Evolutionary conservation across 1,140 invertebrate genomes (phyloP).

Genomic region (Protaetia brevitarsis): DNA sequence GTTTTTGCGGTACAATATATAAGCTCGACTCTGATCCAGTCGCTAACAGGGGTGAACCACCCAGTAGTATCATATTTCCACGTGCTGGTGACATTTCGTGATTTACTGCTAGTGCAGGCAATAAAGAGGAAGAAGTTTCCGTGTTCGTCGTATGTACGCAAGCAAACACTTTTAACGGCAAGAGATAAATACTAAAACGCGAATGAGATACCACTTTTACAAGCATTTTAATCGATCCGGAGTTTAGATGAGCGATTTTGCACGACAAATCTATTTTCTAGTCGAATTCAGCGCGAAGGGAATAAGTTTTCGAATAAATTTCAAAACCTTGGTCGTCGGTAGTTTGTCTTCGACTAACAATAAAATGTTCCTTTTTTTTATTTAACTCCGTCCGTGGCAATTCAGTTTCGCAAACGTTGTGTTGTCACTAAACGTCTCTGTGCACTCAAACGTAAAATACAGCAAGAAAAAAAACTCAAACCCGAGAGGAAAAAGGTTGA

Average conservation of each 20-base stretch:
- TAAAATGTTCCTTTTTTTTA: no score
- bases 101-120: background rate
- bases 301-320: constrained; percentile 18
- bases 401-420: background rate
- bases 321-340: background rate
- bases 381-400: constrained; percentile 7
- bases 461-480: background rate
- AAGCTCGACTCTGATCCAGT: background rate
- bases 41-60: constrained; percentile 1
- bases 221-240: no score
- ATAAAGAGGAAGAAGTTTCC: background rate
- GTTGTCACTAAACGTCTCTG: constrained; percentile 4
- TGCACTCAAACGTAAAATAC: constrained; percentile 16
- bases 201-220: no score
- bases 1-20: background rate
- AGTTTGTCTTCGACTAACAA: background rate
- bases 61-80: constrained; percentile 5
- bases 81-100: constrained; percentile 3
- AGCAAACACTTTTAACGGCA: background rate
- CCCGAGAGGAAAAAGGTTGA: background rate
- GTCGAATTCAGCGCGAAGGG: background rate
- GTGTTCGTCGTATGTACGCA: background rate
- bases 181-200: no score
- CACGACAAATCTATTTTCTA: background rate
- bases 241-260: no score